A percentile compares a stretch with the other conserved stretches of the same genome.
Conservation (phyloP, 1,140 invertebrate species). For the Atopsyche davidsoni region DNA sequence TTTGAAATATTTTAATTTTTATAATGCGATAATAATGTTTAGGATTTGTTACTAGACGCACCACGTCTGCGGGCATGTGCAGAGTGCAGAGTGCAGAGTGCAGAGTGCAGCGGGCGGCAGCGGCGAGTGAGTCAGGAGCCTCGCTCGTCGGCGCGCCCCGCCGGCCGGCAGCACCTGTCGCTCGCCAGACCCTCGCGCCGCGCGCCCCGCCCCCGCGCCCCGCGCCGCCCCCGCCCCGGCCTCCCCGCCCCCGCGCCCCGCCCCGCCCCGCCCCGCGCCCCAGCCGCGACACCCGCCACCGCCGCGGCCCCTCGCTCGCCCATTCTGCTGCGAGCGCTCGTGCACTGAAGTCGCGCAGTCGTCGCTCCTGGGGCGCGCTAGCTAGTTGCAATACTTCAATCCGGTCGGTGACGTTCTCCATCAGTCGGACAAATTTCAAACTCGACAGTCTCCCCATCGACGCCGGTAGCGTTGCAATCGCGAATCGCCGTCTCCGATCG, state of each 20-base stretch:
- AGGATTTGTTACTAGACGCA: too few relatives aligned
- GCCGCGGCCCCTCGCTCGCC: constrained; percentile 40
- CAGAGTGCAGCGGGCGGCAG: too few relatives aligned
- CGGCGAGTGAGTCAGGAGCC: too few relatives aligned
- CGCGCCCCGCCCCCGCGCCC: constrained; percentile 10
- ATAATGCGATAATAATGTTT: too few relatives aligned
- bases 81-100: too few relatives aligned
- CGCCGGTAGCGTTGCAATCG: background rate
- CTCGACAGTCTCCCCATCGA: background rate
- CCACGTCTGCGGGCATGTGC: too few relatives aligned
- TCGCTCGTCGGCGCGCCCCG: background rate
- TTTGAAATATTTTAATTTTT: too few relatives aligned
- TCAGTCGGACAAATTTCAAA: too few relatives aligned
- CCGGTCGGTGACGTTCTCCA: background rate
- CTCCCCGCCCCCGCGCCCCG: constrained; percentile 24
- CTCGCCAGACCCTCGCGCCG: background rate
- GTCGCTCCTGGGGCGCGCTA: constrained; percentile 17
- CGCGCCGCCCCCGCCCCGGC: constrained; percentile 28
- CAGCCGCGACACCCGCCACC: constrained; percentile 34
- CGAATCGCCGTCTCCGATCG: constrained; percentile 6
- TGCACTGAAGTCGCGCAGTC: background rate
- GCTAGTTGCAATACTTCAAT: constrained; percentile 11
- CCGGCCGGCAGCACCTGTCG: constrained; percentile 18
- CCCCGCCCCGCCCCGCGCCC: constrained; percentile 34
- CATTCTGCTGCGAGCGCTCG: constrained; percentile 17